phyloP scores from a whole-genome alignment of 2,113 vertebrate species.

The Brienomyrus longianalis region DNA sequence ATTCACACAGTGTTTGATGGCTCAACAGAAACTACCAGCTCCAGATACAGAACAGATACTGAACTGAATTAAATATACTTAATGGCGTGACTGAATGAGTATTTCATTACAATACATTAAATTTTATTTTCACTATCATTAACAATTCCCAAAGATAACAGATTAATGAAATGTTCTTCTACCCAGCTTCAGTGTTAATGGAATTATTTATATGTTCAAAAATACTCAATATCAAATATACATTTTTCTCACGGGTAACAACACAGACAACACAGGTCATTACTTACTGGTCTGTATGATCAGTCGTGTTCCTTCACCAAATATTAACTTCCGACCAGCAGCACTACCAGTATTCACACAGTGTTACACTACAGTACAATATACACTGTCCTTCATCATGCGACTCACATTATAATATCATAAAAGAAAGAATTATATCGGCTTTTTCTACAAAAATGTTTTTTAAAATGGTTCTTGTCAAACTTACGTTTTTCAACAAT shows the following conservation, averaged over 20 bases:
- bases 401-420: not conserved
- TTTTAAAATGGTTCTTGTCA: no score
- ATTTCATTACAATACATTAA: not conserved
- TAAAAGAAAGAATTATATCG: not conserved
- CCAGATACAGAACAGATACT: not conserved
- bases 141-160: not conserved
- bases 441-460: no score
- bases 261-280: not conserved
- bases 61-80: not conserved
- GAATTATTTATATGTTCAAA: no score
- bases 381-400: not conserved
- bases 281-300: conserved; percentile 12
- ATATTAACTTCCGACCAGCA: not conserved
- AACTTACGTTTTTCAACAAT: conserved; percentile 13
- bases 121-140: not conserved
- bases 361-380: conserved; percentile 8
- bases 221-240: no score
- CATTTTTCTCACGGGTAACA: not conserved
- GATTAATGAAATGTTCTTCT: not conserved
- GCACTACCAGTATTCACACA: not conserved
- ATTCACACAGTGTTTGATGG: not conserved
- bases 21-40: not conserved
- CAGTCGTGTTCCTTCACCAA: not conserved
- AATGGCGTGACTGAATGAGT: not conserved
- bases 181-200: no score